Conservation (phyloP, 2,113 vertebrate species). For the Plotosus lineatus region DNA sequence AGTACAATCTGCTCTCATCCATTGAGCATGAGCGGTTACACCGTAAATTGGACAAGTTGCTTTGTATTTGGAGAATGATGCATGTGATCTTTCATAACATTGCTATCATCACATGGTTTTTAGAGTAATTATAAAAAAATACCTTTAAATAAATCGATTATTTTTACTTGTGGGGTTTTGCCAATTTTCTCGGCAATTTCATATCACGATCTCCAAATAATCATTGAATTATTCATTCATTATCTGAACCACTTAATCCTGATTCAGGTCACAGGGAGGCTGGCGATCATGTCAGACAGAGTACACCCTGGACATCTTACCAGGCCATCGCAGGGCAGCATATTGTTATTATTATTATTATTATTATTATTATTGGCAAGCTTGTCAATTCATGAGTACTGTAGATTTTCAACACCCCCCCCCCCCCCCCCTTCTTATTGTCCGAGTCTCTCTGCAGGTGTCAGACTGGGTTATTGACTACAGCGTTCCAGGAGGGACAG, state of each 20-base stretch:
- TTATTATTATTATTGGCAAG: too few relatives aligned
- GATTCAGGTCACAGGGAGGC: too few relatives aligned
- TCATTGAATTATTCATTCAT: neutral
- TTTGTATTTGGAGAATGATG: neutral
- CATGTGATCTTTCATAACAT: neutral
- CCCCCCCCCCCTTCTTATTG: neutral
- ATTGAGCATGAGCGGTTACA: neutral
- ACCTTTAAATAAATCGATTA: too few relatives aligned
- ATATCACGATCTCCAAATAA: neutral
- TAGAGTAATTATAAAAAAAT: neutral
- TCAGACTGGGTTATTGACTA: conserved; percentile 91
- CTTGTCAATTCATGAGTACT: neutral
- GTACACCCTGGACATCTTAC: too few relatives aligned
- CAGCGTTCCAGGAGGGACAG: conserved; percentile 79
- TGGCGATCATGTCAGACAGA: too few relatives aligned
- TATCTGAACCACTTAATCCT: too few relatives aligned
- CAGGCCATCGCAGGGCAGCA: too few relatives aligned
- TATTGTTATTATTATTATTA: too few relatives aligned
- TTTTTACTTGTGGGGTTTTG: too few relatives aligned
- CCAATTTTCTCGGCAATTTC: neutral
- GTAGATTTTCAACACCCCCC: neutral
- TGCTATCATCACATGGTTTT: neutral
- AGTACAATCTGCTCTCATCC: neutral
- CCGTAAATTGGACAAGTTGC: neutral
- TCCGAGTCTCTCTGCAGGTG: conserved; percentile 72